phyloP scores from a whole-genome alignment of 1,140 invertebrate genomes.

The Lepidurus packardi region DNA sequence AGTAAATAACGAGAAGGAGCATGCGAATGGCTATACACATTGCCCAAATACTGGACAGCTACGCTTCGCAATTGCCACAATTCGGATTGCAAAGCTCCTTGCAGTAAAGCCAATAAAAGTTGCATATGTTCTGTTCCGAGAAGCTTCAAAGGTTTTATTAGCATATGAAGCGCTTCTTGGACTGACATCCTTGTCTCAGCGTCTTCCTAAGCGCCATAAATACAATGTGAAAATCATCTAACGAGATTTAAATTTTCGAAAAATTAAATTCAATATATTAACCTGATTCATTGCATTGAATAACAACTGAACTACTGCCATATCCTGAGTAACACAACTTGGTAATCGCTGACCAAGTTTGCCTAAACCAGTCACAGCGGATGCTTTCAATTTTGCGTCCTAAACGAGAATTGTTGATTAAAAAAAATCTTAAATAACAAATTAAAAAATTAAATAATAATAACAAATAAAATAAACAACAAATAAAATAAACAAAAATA shows the following conservation, averaged over 20 bases:
- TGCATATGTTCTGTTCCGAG: conserved; percentile 45
- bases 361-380: conserved; percentile 70
- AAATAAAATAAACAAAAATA: conserved; percentile 35
- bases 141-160: conserved; percentile 60
- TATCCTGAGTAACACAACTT: conserved; percentile 59
- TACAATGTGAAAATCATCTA: neutral
- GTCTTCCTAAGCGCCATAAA: conserved; percentile 45
- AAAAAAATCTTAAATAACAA: neutral
- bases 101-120: conserved; percentile 53
- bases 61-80: conserved; percentile 56
- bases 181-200: conserved; percentile 58
- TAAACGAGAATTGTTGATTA: conserved; percentile 28
- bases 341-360: conserved; percentile 63
- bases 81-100: conserved; percentile 46
- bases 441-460: neutral
- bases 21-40: conserved; percentile 72
- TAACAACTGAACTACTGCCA: conserved; percentile 57
- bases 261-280: neutral
- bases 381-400: conserved; percentile 55
- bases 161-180: conserved; percentile 63
- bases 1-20: conserved; percentile 74
- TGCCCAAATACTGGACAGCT: conserved; percentile 71
- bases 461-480: neutral
- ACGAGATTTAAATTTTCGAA: neutral
- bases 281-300: conserved; percentile 59